Conservation (phyloP, 2,888 invertebrate genomes). For the Ceraclea dissimilis region DNA sequence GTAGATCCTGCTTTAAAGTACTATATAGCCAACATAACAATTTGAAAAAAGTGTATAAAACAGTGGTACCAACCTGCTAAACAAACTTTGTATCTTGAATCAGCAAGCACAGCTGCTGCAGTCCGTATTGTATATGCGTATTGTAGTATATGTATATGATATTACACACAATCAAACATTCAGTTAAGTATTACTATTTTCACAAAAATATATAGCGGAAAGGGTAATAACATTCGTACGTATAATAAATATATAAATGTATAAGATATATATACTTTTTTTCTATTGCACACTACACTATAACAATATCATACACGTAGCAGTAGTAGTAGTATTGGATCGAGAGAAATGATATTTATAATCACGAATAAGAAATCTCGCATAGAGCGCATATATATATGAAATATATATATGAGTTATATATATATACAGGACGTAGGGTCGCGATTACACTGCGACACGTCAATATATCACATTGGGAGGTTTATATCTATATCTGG, state of each 20-base stretch:
- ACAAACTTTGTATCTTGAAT: too few relatives aligned
- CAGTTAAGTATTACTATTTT: not conserved
- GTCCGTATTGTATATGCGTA: too few relatives aligned
- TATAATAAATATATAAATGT: not conserved
- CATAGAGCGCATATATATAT: not conserved
- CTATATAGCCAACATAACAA: too few relatives aligned
- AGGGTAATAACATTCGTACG: not conserved
- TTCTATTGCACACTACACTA: not conserved
- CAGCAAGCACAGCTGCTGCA: too few relatives aligned
- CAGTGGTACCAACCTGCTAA: too few relatives aligned
- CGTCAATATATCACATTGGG: not conserved
- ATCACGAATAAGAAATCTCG: not conserved
- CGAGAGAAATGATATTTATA: not conserved
- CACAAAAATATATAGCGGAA: not conserved
- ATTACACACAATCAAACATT: too few relatives aligned
- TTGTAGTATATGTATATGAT: too few relatives aligned
- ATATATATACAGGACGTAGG: not conserved
- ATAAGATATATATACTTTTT: not conserved
- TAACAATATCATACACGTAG: not conserved
- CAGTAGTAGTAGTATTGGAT: too few relatives aligned
- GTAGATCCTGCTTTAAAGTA: too few relatives aligned
- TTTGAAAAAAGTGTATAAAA: too few relatives aligned
- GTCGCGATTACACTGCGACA: not conserved
- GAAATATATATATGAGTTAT: not conserved
- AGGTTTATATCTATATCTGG: not conserved